These are phyloP conservation scores for Hydra vulgaris DNA, from an alignment of 30 jellyfish, hydroid and myxozoan species.

Conservation along the genomic window DNA sequence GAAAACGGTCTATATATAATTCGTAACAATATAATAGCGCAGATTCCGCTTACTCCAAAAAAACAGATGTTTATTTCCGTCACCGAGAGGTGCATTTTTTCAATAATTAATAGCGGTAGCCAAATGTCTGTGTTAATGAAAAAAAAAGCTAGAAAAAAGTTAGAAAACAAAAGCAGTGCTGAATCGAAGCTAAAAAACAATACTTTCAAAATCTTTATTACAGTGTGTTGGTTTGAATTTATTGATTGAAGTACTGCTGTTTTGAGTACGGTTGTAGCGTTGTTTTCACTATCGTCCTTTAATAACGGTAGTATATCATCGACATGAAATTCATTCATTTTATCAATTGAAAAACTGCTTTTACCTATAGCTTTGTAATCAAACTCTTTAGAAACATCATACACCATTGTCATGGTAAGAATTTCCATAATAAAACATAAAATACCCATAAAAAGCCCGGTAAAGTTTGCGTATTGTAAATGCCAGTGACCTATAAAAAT, in stretches of 20 bases:
- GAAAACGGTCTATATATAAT: not conserved
- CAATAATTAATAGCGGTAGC: not conserved
- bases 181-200: not conserved
- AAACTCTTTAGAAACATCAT: not conserved
- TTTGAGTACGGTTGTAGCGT: not conserved
- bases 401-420: too few species aligned
- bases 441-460: too few species aligned
- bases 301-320: not conserved
- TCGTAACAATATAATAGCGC: not conserved
- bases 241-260: too few species aligned
- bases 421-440: too few species aligned
- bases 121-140: not conserved
- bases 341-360: too few species aligned
- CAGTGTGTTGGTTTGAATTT: not conserved
- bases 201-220: not conserved
- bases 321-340: not conserved
- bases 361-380: not conserved
- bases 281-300: not conserved
- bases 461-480: too few species aligned
- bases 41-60: not conserved
- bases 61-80: not conserved
- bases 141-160: not conserved
- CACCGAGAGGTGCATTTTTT: not conserved
- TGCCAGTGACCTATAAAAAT: not conserved
- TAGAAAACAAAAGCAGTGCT: not conserved